Conservation (phyloP, 1,140 invertebrate species). For the Drosophila tani region DNA sequence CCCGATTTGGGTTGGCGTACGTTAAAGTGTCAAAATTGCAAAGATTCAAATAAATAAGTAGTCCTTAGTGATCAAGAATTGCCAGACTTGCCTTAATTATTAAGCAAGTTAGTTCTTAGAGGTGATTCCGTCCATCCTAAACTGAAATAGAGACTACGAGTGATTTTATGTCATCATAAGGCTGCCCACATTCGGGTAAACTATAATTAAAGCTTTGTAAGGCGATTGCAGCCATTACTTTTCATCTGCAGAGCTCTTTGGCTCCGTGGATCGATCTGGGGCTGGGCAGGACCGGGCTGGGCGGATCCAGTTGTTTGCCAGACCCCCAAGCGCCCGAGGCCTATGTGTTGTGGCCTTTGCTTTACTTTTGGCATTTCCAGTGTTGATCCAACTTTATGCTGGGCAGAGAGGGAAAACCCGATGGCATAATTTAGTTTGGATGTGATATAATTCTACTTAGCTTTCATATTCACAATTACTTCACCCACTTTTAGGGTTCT, state of each 20-base stretch:
- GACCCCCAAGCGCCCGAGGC: neutral
- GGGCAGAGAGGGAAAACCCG: neutral
- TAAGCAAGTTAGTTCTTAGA: neutral
- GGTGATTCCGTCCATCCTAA: neutral
- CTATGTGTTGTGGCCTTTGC: conserved; percentile 49
- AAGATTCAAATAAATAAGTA: neutral
- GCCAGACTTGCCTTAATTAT: neutral
- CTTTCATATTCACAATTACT: neutral
- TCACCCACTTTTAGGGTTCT: neutral
- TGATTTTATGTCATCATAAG: conserved; percentile 14
- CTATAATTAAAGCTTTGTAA: conserved; percentile 26
- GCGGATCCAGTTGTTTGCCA: conserved; percentile 27
- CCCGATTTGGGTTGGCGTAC: neutral
- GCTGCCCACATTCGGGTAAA: conserved; percentile 12
- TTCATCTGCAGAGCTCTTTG: conserved; percentile 6
- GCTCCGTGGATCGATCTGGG: neutral
- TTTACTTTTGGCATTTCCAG: conserved; percentile 64
- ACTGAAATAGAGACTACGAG: conserved; percentile 4
- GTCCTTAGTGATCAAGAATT: neutral
- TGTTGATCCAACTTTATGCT: neutral
- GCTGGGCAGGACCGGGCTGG: conserved; percentile 24
- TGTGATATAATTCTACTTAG: neutral
- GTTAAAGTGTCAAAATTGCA: neutral
- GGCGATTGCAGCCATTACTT: conserved; percentile 45
- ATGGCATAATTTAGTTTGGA: neutral